These are phyloP conservation scores for Carcina quercana DNA, from an alignment of 2,888 invertebrate species.

Conservation along the genomic window DNA sequence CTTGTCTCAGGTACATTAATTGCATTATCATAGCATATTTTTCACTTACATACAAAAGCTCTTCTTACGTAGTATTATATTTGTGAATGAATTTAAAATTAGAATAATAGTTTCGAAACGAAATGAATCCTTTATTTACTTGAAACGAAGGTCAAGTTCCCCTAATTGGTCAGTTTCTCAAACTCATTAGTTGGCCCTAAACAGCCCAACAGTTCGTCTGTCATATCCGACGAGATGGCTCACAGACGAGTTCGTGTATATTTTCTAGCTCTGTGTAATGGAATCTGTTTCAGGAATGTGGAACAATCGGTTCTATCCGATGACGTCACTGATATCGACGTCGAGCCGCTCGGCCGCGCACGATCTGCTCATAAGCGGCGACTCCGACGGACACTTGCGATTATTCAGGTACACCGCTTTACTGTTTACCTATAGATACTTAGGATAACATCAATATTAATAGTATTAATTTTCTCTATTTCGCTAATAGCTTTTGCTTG, in stretches of 20 bases:
- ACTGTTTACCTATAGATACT: neutral
- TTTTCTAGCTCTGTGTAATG: too few species aligned
- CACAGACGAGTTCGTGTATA: too few species aligned
- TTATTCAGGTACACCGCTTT: conserved; percentile 86
- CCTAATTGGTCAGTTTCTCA: too few species aligned
- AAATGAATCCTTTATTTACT: neutral
- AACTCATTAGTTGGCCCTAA: too few species aligned
- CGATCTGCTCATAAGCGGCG: conserved; percentile 88
- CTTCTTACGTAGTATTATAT: too few species aligned
- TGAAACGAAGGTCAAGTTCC: too few species aligned
- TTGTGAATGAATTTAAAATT: too few species aligned
- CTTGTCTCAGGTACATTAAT: conserved; percentile 85
- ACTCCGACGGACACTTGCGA: conserved; percentile 91
- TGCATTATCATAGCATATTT: neutral
- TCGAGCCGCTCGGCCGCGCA: conserved; percentile 88
- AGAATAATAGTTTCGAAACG: too few species aligned
- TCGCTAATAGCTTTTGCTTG: neutral
- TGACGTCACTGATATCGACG: conserved; percentile 87
- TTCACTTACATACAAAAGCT: too few species aligned
- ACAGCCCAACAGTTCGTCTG: too few species aligned
- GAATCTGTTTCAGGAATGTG: conserved; percentile 80
- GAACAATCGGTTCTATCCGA: conserved; percentile 92
- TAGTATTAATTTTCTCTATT: neutral
- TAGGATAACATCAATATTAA: neutral
- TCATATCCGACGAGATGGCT: too few species aligned